Evolutionary conservation across 2,888 invertebrate species (phyloP).

Genomic region (Chloroclysta siterata): DNA sequence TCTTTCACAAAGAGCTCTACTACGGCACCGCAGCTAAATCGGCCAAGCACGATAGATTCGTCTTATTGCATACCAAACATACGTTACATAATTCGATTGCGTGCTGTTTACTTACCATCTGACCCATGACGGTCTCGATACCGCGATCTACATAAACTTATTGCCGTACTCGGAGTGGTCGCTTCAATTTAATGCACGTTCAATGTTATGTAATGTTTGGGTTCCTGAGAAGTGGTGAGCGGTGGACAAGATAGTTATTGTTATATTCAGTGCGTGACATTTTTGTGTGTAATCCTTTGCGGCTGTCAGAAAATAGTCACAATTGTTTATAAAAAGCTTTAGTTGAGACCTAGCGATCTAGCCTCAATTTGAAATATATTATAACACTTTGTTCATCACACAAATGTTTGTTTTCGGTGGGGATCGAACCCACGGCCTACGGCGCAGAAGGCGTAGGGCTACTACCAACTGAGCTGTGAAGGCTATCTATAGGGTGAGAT

Average conservation of each 20-base stretch:
- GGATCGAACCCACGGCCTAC: no score
- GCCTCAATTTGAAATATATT: no score
- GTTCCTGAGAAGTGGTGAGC: background rate
- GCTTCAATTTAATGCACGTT: slow-evolving; percentile 4
- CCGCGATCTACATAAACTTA: slow-evolving; percentile 43
- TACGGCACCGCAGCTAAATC: no score
- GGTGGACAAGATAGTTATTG: background rate
- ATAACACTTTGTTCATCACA: no score
- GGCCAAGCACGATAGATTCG: slow-evolving; percentile 5
- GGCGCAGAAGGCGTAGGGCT: no score
- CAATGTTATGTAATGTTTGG: background rate
- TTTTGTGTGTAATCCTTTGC: background rate
- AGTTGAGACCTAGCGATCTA: no score
- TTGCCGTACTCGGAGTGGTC: slow-evolving; percentile 3
- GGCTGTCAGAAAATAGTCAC: background rate
- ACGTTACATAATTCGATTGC: slow-evolving; percentile 49
- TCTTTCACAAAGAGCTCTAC: no score
- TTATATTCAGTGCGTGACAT: background rate
- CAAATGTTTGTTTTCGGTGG: no score
- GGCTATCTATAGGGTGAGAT: no score
- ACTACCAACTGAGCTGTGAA: no score
- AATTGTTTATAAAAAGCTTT: no score
- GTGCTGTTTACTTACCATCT: slow-evolving; percentile 43
- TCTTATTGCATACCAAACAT: slow-evolving; percentile 24
- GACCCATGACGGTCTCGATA: slow-evolving; percentile 54